Evolutionary conservation across 2,888 invertebrate species (phyloP), one percentile per base, ranked within the genome.

Genomic region (Serrognathus titanus): DNA sequence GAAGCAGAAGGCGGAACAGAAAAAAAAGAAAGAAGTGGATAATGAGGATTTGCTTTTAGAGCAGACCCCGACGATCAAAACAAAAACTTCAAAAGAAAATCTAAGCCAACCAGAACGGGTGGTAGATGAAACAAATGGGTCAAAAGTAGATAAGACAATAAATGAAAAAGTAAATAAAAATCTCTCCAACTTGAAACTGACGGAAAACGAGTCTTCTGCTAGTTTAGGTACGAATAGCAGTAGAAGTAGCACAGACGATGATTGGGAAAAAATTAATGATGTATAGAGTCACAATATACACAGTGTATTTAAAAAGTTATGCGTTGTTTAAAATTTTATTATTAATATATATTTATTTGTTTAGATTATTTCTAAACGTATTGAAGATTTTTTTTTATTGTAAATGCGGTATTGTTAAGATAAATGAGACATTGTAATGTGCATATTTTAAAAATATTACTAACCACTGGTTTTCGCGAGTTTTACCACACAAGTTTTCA

Each of bases 261-360:
- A 80, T 60, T 78, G 78, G 78, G 78, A 78, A 65, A 77, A 77
- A 69, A 72, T 78, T 55, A 71, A 69, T 52, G 75, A 75, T 55
- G 58, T 67, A 49, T 72, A 72, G 47, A 73, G 73, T 65, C 70
- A 63, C 4, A 43, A 16, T 43, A 13, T 13, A 43, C 20, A 16
- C 20, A 62, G 24, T 49, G 3, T 39, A 53, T 35, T 13, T 53
- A 51, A 46, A n/a, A 5, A 41, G 16, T 50, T 35, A n/a, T 52
- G 12, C n/a, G n/a, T 48, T 53, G 51, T 37, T 43, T 48, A 6
- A 20, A 5, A n/a, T 12, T 20, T 3, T 31, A 20, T 41, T 39
- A 11, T 41, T 16, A 41, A 11, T 46, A 31, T 45, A 41, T 46
- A 31, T 47, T n/a, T 56, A 54, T 46, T 38, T 45, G 12, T 31